A percentile compares a stretch with the other conserved stretches of the same genome.
Evolutionary conservation across 2,113 vertebrate species (phyloP).

Genomic region (Rhagologus leucostigma): DNA sequence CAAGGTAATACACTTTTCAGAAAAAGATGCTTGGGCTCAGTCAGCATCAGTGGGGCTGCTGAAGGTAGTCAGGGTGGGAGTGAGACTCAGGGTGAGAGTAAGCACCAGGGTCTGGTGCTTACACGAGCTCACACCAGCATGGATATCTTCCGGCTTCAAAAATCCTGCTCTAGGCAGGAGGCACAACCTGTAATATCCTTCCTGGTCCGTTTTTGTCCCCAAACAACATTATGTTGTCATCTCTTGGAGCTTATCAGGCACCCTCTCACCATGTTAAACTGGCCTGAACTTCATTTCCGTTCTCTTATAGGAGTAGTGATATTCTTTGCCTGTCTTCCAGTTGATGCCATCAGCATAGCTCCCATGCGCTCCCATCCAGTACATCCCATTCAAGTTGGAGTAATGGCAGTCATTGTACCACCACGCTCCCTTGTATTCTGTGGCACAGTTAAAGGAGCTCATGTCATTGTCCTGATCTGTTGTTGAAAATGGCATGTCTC

Average conservation of each 20-base stretch:
- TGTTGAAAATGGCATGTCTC: slow-evolving; percentile 13
- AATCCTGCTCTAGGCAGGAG: not conserved
- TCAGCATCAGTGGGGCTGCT: not conserved
- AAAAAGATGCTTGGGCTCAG: not conserved
- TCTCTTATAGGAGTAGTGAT: slow-evolving; percentile 40
- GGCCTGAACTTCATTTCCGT: slow-evolving; percentile 51
- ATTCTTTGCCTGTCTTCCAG: slow-evolving; percentile 12
- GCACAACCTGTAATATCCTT: not conserved
- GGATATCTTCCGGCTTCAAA: not conserved
- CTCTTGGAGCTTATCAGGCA: not conserved
- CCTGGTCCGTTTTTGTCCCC: not conserved
- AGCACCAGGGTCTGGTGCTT: not conserved
- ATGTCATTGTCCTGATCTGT: slow-evolving; percentile 3
- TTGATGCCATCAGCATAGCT: slow-evolving; percentile 55
- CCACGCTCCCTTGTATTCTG: not conserved
- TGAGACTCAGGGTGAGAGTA: not conserved
- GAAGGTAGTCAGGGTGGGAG: not conserved
- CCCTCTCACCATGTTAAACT: not conserved
- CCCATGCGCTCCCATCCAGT: not conserved
- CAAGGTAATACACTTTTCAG: not conserved
- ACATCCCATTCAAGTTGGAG: slow-evolving; percentile 29
- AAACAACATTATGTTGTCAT: not conserved
- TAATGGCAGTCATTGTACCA: slow-evolving; percentile 19
- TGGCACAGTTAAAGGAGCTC: not conserved
- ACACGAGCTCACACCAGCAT: not conserved